Conservation (phyloP, 1,140 invertebrate species). For the Proales similis region DNA sequence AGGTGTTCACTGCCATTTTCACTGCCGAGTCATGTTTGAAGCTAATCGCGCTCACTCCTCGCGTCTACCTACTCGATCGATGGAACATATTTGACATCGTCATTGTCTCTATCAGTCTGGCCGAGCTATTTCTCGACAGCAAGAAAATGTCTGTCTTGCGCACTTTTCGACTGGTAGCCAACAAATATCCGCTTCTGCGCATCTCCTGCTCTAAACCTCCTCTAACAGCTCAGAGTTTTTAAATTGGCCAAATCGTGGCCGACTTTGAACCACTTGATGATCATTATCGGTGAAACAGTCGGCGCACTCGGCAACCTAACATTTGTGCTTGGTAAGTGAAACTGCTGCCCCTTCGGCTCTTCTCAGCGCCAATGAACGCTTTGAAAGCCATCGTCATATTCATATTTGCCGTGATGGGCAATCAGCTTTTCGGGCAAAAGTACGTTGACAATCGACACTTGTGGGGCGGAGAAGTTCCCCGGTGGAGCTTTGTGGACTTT, state of each 20-base stretch:
- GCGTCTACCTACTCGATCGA: slow-evolving; percentile 94
- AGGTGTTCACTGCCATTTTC: slow-evolving; percentile 84
- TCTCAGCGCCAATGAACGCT: too few species aligned
- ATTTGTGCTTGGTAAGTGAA: slow-evolving; percentile 89
- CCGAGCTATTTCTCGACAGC: slow-evolving; percentile 79
- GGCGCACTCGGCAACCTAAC: slow-evolving; percentile 94
- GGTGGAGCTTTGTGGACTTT: slow-evolving; percentile 91
- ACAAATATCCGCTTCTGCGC: neutral
- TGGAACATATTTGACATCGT: slow-evolving; percentile 99
- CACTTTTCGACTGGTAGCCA: slow-evolving; percentile 73
- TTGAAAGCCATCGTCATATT: slow-evolving; percentile 98
- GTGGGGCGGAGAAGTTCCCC: slow-evolving; percentile 40
- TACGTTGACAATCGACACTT: slow-evolving; percentile 56
- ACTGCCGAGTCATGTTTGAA: slow-evolving; percentile 88
- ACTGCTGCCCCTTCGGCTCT: too few species aligned
- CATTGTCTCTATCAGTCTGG: slow-evolving; percentile 85
- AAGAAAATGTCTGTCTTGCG: slow-evolving; percentile 91
- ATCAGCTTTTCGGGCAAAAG: slow-evolving; percentile 91
- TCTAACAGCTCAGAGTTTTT: slow-evolving; percentile 86
- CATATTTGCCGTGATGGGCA: slow-evolving; percentile 96
- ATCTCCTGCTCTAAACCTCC: neutral
- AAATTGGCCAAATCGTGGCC: slow-evolving; percentile 99
- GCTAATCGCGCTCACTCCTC: slow-evolving; percentile 91
- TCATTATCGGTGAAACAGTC: slow-evolving; percentile 94
- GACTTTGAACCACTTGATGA: slow-evolving; percentile 92